Conservation (phyloP, 37 sponge, comb jelly and placozoan genomes). For the Hexactinellida sp. region DNA sequence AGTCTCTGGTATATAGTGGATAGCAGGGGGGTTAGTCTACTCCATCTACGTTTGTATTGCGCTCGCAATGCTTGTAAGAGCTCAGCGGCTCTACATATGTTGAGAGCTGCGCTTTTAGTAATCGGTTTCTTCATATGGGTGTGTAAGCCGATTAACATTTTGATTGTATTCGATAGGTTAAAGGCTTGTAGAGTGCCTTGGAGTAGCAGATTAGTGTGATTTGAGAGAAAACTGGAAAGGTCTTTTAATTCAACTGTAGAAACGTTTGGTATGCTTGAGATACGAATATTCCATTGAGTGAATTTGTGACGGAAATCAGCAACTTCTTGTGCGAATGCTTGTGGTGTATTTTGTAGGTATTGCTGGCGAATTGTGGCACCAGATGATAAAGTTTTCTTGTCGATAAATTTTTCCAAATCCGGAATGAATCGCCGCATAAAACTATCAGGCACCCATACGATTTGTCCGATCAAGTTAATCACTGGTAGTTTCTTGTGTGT, state of each 20-base stretch:
- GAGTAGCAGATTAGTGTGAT: background rate
- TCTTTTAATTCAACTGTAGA: background rate
- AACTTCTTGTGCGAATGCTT: constrained; percentile 44
- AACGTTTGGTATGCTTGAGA: background rate
- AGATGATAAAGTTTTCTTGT: constrained; percentile 52
- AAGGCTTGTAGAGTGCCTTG: background rate
- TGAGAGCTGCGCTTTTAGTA: constrained; percentile 59
- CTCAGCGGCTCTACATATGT: constrained; percentile 60
- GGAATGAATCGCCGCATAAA: constrained; percentile 47
- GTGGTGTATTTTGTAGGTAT: constrained; percentile 39
- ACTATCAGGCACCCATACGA: constrained; percentile 59
- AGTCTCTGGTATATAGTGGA: constrained; percentile 22
- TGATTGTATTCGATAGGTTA: background rate
- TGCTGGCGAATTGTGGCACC: constrained; percentile 18
- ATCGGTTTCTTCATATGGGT: constrained; percentile 45
- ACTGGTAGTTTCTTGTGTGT: constrained; percentile 76
- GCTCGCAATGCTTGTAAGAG: constrained; percentile 49
- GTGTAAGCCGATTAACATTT: constrained; percentile 36
- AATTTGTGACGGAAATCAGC: background rate
- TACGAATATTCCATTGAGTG: constrained; percentile 10
- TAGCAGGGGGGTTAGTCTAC: constrained; percentile 1
- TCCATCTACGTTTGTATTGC: constrained; percentile 19
- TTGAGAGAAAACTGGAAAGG: background rate
- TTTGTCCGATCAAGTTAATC: constrained; percentile 57
- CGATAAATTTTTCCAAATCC: constrained; percentile 45